A percentile compares a stretch with the other conserved stretches of the same genome.
Conservation (phyloP, 2,797 vertebrate genomes). For the Lagorchestes hirsutus region DNA sequence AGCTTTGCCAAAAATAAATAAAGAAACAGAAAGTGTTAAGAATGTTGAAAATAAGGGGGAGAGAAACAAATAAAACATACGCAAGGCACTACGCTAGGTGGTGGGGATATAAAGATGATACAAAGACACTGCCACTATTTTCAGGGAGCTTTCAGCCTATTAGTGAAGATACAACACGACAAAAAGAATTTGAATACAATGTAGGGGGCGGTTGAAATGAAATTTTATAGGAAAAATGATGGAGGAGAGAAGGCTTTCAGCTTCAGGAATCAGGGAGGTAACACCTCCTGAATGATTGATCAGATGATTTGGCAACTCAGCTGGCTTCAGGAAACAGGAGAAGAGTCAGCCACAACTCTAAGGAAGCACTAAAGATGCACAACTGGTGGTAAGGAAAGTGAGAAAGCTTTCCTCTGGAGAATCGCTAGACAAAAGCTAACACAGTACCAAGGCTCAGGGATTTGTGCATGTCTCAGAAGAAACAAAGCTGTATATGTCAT, state of each 20-base stretch:
- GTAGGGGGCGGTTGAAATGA: not conserved
- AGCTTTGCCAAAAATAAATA: constrained; percentile 24
- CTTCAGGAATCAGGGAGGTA: not conserved
- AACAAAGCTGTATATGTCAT: not conserved
- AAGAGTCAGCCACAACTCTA: not conserved
- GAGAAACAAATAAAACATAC: not conserved
- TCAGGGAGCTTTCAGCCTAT: not conserved
- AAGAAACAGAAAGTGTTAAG: not conserved
- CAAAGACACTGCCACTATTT: not conserved
- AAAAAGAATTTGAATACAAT: not conserved
- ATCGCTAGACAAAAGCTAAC: not conserved
- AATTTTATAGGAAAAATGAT: not conserved
- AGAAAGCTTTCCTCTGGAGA: not conserved
- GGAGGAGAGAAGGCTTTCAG: not conserved
- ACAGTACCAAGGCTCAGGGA: not conserved
- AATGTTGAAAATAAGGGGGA: not conserved
- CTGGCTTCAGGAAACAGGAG: not conserved
- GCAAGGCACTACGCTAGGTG: not conserved
- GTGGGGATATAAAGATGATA: not conserved
- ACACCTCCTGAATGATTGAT: not conserved
- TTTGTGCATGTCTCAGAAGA: not conserved
- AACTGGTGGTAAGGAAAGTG: not conserved
- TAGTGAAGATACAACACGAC: not conserved
- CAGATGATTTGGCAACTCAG: not conserved
- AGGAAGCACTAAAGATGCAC: not conserved